Evolutionary conservation across 2,113 vertebrate genomes (phyloP).

Genomic region (Arizona elegans): DNA sequence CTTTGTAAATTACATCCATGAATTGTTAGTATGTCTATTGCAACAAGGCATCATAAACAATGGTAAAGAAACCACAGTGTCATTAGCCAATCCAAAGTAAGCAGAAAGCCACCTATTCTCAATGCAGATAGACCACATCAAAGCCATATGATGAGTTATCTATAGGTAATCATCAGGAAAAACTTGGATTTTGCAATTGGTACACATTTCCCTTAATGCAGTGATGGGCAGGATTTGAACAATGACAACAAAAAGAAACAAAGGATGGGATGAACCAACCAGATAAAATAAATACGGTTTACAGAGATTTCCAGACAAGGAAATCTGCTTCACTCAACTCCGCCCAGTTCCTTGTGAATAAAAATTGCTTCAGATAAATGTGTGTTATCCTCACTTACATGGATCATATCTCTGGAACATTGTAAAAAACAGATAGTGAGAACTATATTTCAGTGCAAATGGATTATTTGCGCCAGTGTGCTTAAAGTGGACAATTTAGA

Average conservation of each 20-base stretch:
- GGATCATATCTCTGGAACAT: neutral
- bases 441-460: neutral
- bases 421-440: neutral
- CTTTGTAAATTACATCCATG: slow-evolving; percentile 21
- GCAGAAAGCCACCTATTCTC: slow-evolving; percentile 12
- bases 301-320: slow-evolving; percentile 44
- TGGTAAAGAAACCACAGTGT: neutral
- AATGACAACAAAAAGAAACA: neutral
- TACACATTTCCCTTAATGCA: slow-evolving; percentile 28
- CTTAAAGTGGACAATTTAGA: neutral
- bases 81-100: neutral
- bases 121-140: slow-evolving; percentile 40
- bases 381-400: neutral
- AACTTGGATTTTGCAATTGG: slow-evolving; percentile 20
- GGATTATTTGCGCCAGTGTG: neutral
- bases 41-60: slow-evolving; percentile 23
- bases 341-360: slow-evolving; percentile 16
- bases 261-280: neutral
- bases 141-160: slow-evolving; percentile 48
- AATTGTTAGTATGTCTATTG: neutral
- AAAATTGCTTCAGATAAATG: neutral
- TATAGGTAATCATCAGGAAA: slow-evolving; percentile 32
- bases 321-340: slow-evolving; percentile 35
- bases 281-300: slow-evolving; percentile 32
- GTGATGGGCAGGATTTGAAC: slow-evolving; percentile 11